Evolutionary conservation across 1,140 invertebrate species (phyloP).

Genomic region (Conus betulinus): DNA sequence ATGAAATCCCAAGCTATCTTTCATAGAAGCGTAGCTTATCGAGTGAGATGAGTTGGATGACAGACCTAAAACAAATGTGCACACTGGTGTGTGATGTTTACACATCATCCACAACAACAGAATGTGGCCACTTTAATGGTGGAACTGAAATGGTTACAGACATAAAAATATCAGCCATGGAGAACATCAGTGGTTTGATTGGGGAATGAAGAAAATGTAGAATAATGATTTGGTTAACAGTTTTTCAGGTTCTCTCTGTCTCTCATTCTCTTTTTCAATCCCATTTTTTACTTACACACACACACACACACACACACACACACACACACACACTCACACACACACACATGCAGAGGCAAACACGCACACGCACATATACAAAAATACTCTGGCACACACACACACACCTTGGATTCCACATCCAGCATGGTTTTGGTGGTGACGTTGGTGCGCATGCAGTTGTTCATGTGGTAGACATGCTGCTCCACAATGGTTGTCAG

Average conservation of each 20-base stretch:
- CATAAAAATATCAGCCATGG: no score
- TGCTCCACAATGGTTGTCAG: conserved; percentile 66
- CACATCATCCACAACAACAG: no score
- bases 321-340: conserved; percentile 1
- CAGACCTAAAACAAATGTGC: no score
- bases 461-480: conserved; percentile 67
- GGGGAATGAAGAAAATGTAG: no score
- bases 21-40: no score
- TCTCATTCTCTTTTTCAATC: background rate
- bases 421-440: conserved; percentile 74
- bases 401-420: conserved; percentile 74
- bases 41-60: no score
- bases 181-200: no score
- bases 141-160: no score
- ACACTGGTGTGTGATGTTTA: no score
- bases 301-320: conserved; percentile 5
- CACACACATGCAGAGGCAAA: background rate
- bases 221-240: no score
- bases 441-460: conserved; percentile 65
- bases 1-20: background rate
- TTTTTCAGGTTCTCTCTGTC: no score
- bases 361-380: background rate
- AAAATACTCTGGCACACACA: background rate
- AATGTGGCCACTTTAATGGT: no score
- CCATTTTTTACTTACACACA: background rate